Evolutionary conservation across 2,113 vertebrate genomes (phyloP).

Genomic region (Bucco capensis): DNA sequence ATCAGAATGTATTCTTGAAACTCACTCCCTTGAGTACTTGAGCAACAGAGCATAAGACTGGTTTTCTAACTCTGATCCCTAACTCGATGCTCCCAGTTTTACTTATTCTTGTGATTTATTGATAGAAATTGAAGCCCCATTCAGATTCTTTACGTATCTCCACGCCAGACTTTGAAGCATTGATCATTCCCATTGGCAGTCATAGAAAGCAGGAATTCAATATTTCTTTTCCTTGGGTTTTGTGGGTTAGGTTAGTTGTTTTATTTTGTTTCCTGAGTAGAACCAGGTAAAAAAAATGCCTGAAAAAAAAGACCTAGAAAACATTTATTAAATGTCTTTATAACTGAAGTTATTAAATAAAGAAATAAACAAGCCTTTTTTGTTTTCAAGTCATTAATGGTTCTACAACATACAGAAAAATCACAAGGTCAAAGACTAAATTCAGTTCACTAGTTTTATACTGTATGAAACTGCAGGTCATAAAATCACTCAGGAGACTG

Average conservation of each 20-base stretch:
- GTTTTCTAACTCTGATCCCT: background rate
- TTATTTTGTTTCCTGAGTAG: background rate
- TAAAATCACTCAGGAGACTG: background rate
- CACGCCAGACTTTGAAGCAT: background rate
- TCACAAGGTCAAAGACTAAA: background rate
- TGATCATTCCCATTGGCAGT: background rate
- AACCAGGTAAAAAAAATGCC: too few relatives aligned
- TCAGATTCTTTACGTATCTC: background rate
- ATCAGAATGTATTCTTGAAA: background rate
- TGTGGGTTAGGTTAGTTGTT: background rate
- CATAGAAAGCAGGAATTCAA: background rate
- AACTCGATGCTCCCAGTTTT: background rate
- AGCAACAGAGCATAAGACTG: background rate
- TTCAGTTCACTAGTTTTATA: background rate
- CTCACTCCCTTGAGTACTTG: background rate
- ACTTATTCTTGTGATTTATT: background rate
- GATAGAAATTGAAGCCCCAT: background rate
- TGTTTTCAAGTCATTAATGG: background rate
- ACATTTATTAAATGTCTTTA: background rate
- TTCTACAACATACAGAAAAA: background rate
- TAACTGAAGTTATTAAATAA: background rate
- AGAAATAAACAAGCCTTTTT: background rate
- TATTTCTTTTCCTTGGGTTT: background rate
- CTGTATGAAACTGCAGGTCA: background rate
- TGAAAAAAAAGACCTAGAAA: background rate